A percentile compares a stretch with the other conserved stretches of the same genome.
phyloP scores from a whole-genome alignment of 2,797 vertebrate species.

The Oryzias sinensis region DNA sequence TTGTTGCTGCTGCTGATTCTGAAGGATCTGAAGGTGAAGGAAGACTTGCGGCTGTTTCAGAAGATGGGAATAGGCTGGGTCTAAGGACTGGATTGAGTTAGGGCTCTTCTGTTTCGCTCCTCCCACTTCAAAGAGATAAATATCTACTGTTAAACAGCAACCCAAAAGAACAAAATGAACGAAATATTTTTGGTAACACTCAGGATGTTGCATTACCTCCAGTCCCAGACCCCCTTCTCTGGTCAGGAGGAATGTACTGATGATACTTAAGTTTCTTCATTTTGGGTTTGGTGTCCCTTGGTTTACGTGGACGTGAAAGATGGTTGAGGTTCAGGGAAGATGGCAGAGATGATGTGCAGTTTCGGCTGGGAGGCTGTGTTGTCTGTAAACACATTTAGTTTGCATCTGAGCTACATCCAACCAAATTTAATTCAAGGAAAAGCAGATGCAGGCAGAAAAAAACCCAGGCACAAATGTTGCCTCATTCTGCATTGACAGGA shows the following conservation, averaged over 20 bases:
- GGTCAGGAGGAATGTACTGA: conserved; percentile 90
- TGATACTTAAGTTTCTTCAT: conserved; percentile 90
- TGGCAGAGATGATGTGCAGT: conserved; percentile 60
- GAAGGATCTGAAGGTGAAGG: conserved; percentile 84
- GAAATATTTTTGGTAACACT: neutral
- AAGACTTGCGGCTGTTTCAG: conserved; percentile 86
- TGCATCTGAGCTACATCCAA: neutral
- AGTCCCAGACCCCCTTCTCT: conserved; percentile 68
- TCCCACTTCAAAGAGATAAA: conserved; percentile 44
- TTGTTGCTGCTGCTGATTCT: conserved; percentile 76
- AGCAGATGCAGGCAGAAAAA: neutral
- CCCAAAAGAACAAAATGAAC: neutral
- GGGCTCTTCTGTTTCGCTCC: conserved; percentile 74
- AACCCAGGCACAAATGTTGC: conserved; percentile 25
- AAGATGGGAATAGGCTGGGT: conserved; percentile 80
- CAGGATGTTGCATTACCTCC: conserved; percentile 46
- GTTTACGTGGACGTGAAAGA: conserved; percentile 77
- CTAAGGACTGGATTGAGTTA: conserved; percentile 60
- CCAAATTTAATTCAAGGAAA: conserved; percentile 6
- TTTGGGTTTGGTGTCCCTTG: conserved; percentile 82
- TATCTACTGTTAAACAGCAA: neutral
- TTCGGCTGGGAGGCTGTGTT: conserved; percentile 65
- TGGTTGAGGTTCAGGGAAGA: conserved; percentile 62
- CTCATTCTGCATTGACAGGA: conserved; percentile 18
- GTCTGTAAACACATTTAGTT: conserved; percentile 63